A percentile compares a stretch with the other conserved stretches of the same genome.
These are phyloP conservation scores for Myripristis jacobus DNA, from an alignment of 2,797 vertebrate species.

Conservation along the genomic window DNA sequence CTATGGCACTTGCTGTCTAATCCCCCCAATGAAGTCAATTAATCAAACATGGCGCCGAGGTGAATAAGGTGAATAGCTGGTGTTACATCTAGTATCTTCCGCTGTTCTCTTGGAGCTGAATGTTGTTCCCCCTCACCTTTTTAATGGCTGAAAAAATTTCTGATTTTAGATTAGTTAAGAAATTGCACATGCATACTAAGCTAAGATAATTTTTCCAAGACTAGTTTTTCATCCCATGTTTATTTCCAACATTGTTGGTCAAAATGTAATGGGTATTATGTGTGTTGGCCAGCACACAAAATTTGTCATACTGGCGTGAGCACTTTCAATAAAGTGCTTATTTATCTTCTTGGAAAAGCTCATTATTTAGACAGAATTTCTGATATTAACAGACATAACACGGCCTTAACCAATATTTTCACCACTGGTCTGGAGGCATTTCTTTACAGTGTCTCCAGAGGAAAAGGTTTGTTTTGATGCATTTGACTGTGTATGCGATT, in stretches of 20 bases:
- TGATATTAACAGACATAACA: slow-evolving; percentile 10
- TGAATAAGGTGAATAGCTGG: too few species aligned
- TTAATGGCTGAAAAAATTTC: too few species aligned
- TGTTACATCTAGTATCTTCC: too few species aligned
- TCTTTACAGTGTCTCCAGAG: background rate
- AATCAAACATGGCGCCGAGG: too few species aligned
- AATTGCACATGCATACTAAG: background rate
- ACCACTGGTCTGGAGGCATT: too few species aligned
- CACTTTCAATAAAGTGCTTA: background rate
- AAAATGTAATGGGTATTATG: background rate
- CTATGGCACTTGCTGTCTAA: too few species aligned
- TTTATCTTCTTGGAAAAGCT: background rate
- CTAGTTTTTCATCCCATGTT: background rate
- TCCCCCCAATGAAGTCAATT: too few species aligned
- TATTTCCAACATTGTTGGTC: background rate
- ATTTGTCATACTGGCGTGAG: background rate
- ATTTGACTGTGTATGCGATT: background rate
- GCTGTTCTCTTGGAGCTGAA: too few species aligned
- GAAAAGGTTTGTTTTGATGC: background rate
- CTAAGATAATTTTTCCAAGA: background rate
- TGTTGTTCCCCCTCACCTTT: too few species aligned
- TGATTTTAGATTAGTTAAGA: background rate
- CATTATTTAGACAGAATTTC: background rate
- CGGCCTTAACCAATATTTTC: slow-evolving; percentile 16
- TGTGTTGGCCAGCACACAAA: background rate